Base-by-base conservation (phyloP, 37 sponge, comb jelly and placozoan species). In the Theonella swinhoei region DNA sequence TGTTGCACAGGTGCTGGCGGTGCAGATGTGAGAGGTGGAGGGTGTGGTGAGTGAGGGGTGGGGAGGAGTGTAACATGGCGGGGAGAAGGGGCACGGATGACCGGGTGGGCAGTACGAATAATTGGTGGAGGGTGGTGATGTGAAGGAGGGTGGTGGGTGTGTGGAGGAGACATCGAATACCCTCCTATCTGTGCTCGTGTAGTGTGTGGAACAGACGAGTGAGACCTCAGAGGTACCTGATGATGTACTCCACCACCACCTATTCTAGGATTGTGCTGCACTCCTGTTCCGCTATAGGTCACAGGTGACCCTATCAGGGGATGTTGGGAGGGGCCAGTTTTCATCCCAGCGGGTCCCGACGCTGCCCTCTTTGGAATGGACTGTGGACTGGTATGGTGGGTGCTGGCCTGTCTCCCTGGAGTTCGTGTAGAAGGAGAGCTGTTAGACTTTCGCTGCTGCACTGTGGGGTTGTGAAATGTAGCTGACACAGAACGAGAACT, bases 21-120 rank as follows among this genome's bases (percentile, higher is more conserved):
- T 47, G 54, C 7, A 47, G 54, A 47, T 58, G 60, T 58, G 60
- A 58, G 60, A 58, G 60, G 11, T 22, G 30, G 75, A 42, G 43
- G 75, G 42, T 42, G 75, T 74, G 75, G 41, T 74, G 75, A 26
- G 28, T 9, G 33, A 39, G 47, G 58, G 75, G 58, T 74, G 58
- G 17, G 20, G 72, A 8, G 75, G 75, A 74, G 38, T 36, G 43
- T 2, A n/a, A 39, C 20, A 14, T 25, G n/a, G 75, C 19, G 75
- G 38, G 5, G 28, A 30, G 68, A 19, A 9, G 5, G 28, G 28
- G 31, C 20, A 29, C 20, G 61, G 61, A 59, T 59, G 19, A 7
- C 28, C 68, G 68, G 68, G 68, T 30, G 31, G 68, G 68, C 20
- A 22, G 61, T 59, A 20, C 19, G 20, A 20, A 59, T 59, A 20